Percentiles rank a stretch among this genome's conserved stretches.
Evolutionary conservation across 2,888 invertebrate species (phyloP).

Genomic region (Diplazon laetatorius): DNA sequence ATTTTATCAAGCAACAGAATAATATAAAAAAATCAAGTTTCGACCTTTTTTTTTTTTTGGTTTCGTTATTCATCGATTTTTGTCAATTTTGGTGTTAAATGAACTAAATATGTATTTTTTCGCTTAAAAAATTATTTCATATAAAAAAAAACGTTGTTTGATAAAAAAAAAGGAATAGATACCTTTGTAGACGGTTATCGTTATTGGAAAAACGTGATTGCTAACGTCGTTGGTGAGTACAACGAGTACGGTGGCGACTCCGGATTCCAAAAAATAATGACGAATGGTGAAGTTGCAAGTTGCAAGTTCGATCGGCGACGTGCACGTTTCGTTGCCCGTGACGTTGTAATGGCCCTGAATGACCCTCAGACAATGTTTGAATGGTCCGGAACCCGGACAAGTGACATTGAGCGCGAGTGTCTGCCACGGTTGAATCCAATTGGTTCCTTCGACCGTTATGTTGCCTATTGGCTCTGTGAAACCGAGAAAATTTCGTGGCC

Average conservation of each 20-base stretch:
- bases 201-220: slow-evolving; percentile 87
- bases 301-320: slow-evolving; percentile 76
- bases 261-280: slow-evolving; percentile 88
- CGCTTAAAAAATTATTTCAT: too few relatives aligned
- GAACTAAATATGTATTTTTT: too few relatives aligned
- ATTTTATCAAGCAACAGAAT: slow-evolving; percentile 3
- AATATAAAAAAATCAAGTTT: too few relatives aligned
- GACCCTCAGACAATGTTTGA: slow-evolving; percentile 88
- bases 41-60: too few relatives aligned
- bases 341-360: slow-evolving; percentile 87
- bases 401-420: slow-evolving; percentile 88
- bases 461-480: slow-evolving; percentile 88
- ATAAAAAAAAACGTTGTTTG: too few relatives aligned
- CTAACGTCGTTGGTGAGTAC: slow-evolving; percentile 91
- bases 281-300: slow-evolving; percentile 86
- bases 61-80: too few relatives aligned
- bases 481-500: not conserved
- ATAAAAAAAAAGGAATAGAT: slow-evolving; percentile 48
- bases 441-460: slow-evolving; percentile 88
- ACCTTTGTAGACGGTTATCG: slow-evolving; percentile 94
- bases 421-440: slow-evolving; percentile 93
- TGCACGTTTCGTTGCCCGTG: slow-evolving; percentile 91
- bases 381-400: slow-evolving; percentile 90
- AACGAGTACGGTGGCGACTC: slow-evolving; percentile 90
- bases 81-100: too few relatives aligned